Evolutionary conservation across 1,140 invertebrate genomes (phyloP).

Genomic region (Drosophila funebris): DNA sequence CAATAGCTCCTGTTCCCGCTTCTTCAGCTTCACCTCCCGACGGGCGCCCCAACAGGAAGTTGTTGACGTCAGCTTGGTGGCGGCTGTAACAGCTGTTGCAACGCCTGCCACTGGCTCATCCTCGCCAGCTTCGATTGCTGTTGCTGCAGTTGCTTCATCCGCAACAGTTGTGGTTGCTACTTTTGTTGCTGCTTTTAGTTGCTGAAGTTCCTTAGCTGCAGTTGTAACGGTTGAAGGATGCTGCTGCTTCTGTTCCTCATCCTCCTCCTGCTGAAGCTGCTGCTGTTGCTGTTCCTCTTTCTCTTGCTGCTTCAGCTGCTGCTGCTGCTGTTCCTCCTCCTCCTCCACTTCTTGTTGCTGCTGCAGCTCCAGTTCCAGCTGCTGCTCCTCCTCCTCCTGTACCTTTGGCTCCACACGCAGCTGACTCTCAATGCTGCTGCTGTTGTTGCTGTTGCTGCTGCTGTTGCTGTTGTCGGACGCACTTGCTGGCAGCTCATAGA

Average conservation of each 20-base stretch:
- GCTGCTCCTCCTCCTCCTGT: slow-evolving; percentile 1
- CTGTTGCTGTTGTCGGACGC: slow-evolving; percentile 2
- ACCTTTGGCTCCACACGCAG: neutral
- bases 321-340: neutral
- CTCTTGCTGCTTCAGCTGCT: neutral
- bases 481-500: slow-evolving; percentile 34
- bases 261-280: neutral
- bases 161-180: neutral
- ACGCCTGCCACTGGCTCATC: neutral
- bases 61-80: neutral
- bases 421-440: neutral
- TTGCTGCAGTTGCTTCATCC: neutral
- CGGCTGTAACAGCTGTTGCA: neutral
- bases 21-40: slow-evolving; percentile 20
- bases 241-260: neutral
- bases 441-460: slow-evolving; percentile 5
- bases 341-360: neutral
- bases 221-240: neutral
- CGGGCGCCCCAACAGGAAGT: neutral
- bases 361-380: neutral
- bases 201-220: neutral
- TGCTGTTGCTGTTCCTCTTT: neutral
- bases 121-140: neutral
- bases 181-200: neutral
- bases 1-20: slow-evolving; percentile 48